phyloP scores from a whole-genome alignment of 2,797 vertebrate species.

The Prionace glauca region DNA sequence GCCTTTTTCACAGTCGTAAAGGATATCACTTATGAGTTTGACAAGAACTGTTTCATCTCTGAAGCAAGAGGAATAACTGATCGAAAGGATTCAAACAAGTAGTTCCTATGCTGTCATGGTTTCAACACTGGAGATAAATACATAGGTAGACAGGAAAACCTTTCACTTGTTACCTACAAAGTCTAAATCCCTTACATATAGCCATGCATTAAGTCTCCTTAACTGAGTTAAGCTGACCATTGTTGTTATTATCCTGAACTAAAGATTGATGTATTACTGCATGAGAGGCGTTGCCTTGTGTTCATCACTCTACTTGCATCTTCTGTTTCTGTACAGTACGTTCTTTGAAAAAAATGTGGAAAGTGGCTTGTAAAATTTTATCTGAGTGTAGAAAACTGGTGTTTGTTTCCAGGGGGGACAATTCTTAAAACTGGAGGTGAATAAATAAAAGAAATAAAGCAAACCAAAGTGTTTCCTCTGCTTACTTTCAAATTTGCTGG shows the following conservation, averaged over 20 bases:
- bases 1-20: too few species aligned
- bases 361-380: not conserved
- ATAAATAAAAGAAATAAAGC: not conserved
- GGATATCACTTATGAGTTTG: too few species aligned
- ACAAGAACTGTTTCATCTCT: too few species aligned
- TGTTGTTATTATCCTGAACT: not conserved
- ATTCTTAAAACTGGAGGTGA: not conserved
- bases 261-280: not conserved
- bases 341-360: not conserved
- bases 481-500: not conserved
- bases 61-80: too few species aligned
- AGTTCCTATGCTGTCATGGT: too few species aligned
- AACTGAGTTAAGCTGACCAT: not conserved
- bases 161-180: not conserved
- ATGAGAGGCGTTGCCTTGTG: not conserved
- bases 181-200: not conserved
- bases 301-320: not conserved
- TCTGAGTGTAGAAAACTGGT: not conserved
- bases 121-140: too few species aligned
- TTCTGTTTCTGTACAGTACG: not conserved
- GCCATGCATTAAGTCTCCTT: not conserved
- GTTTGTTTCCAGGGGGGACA: not conserved
- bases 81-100: too few species aligned
- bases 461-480: not conserved
- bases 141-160: too few species aligned